Conservation (phyloP, 2,797 vertebrate species). For the Florisuga fusca region DNA sequence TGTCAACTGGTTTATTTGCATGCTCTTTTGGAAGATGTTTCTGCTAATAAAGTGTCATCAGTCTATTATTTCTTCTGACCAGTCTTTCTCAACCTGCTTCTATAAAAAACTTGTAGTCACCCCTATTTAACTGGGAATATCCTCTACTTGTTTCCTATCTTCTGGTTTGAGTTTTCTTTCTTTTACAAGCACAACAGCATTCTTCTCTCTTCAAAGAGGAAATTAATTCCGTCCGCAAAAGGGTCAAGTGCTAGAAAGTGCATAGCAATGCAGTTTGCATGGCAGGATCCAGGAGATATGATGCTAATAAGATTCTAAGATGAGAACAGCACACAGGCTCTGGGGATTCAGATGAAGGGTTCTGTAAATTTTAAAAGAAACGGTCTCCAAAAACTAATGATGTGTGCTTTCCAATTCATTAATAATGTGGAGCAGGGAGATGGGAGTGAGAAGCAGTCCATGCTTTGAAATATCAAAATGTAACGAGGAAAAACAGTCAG, state of each 20-base stretch:
- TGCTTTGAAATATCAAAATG: constrained; percentile 83
- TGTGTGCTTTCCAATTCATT: constrained; percentile 89
- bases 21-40: constrained; percentile 23
- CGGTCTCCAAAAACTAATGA: constrained; percentile 93
- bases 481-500: constrained; percentile 78
- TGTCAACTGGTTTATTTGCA: constrained; percentile 53
- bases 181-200: constrained; percentile 81
- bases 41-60: constrained; percentile 50
- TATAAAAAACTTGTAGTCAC: constrained; percentile 17
- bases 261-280: constrained; percentile 92
- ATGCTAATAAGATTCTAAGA: constrained; percentile 95
- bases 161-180: constrained; percentile 73
- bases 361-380: constrained; percentile 93
- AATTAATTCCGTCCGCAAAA: constrained; percentile 91
- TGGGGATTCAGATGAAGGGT: constrained; percentile 90
- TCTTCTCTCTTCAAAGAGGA: constrained; percentile 82
- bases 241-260: constrained; percentile 93
- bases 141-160: constrained; percentile 71
- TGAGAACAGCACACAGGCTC: constrained; percentile 87
- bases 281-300: constrained; percentile 89
- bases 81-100: constrained; percentile 46
- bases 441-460: constrained; percentile 79
- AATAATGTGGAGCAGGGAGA: constrained; percentile 89
- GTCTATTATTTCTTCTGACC: constrained; percentile 58
- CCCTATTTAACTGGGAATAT: constrained; percentile 70